Percentiles rank a stretch among this genome's conserved stretches.
These are phyloP conservation scores for Zaprionus ghesquierei DNA, from an alignment of 1,140 invertebrate genomes.

Conservation along the genomic window DNA sequence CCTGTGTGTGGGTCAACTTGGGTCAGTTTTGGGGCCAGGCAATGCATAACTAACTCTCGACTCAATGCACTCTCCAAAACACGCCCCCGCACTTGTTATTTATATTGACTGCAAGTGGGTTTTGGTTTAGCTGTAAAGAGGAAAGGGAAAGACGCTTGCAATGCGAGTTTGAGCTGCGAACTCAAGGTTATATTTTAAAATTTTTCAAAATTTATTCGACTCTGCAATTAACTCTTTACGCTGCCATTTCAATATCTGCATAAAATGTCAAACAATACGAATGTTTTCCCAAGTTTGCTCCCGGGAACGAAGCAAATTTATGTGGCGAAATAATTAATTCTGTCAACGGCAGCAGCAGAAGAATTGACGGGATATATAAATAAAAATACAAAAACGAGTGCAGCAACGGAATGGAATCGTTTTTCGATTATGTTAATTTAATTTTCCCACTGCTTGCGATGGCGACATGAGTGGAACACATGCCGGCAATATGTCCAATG, in stretches of 20 bases:
- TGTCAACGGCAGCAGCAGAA: slow-evolving; percentile 62
- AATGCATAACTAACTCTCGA: slow-evolving; percentile 78
- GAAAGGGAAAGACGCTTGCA: background rate
- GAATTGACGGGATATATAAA: slow-evolving; percentile 63
- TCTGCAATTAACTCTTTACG: background rate
- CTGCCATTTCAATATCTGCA: background rate
- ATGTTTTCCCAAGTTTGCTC: background rate
- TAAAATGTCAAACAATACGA: background rate
- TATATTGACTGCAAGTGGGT: background rate
- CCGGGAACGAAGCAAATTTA: slow-evolving; percentile 62
- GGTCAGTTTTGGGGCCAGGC: slow-evolving; percentile 51
- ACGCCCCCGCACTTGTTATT: background rate
- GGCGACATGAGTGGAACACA: slow-evolving; percentile 69
- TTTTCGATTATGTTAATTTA: slow-evolving; percentile 80
- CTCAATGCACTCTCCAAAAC: slow-evolving; percentile 34
- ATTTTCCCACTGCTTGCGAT: slow-evolving; percentile 44
- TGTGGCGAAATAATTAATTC: slow-evolving; percentile 80
- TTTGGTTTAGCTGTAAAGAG: background rate
- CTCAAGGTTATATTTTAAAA: background rate
- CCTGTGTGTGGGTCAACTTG: slow-evolving; percentile 21
- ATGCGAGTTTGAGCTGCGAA: no score
- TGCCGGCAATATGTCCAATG: slow-evolving; percentile 79
- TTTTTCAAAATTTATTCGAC: no score
- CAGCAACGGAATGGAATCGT: slow-evolving; percentile 49
- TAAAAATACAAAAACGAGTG: slow-evolving; percentile 47